Evolutionary conservation across 2,113 vertebrate species (phyloP).

Genomic region (Pristiophorus japonicus): DNA sequence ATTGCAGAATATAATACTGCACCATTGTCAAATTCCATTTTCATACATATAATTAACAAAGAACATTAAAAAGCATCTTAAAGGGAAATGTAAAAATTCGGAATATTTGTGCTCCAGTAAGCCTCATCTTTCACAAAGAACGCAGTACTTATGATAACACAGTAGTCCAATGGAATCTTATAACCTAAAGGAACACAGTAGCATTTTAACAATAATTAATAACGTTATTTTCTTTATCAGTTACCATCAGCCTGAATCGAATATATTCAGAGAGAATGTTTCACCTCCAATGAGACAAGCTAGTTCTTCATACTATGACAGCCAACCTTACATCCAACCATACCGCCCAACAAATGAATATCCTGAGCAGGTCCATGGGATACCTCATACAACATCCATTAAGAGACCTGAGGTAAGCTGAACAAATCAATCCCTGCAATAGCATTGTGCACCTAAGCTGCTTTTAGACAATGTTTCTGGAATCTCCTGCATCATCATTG

Average conservation of each 20-base stretch:
- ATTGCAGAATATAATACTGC: background rate
- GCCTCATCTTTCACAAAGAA: background rate
- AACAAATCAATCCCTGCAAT: background rate
- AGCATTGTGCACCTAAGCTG: background rate
- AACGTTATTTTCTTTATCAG: background rate
- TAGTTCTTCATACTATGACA: background rate
- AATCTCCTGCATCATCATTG: background rate
- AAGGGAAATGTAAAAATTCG: background rate
- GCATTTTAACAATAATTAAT: background rate
- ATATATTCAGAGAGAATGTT: background rate
- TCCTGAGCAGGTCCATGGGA: no score
- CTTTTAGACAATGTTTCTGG: background rate
- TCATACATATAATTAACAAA: background rate
- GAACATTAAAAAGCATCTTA: background rate
- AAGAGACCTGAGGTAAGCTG: background rate
- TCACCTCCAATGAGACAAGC: background rate
- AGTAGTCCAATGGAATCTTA: background rate
- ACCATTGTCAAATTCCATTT: background rate
- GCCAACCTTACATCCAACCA: background rate
- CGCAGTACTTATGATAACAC: background rate
- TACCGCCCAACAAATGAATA: background rate
- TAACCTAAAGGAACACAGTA: background rate
- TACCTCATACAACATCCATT: no score
- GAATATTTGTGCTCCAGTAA: background rate
- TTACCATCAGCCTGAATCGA: background rate